Conservation (phyloP, 1,140 invertebrate genomes). For the Philotrypesis tridentata region DNA sequence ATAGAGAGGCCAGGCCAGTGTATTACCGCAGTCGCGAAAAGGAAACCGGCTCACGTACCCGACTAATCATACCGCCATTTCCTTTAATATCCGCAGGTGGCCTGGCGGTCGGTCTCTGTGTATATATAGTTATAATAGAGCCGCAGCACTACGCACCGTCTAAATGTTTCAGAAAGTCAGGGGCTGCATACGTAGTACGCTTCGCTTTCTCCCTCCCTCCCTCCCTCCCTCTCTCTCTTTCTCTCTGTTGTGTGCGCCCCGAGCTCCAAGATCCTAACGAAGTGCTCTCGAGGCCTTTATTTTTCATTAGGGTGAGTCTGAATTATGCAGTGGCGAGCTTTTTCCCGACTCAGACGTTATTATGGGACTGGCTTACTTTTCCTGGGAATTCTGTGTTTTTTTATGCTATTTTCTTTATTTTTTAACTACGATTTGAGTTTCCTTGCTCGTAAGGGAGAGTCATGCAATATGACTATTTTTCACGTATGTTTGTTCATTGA, state of each 20-base stretch:
- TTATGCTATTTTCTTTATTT: neutral
- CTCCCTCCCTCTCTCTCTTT: neutral
- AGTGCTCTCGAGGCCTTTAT: constrained; percentile 17
- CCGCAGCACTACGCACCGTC: constrained; percentile 39
- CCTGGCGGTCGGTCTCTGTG: constrained; percentile 32
- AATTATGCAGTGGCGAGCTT: constrained; percentile 9
- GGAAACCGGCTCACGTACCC: constrained; percentile 71
- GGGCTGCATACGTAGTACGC: neutral
- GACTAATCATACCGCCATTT: constrained; percentile 75
- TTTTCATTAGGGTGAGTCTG: constrained; percentile 26
- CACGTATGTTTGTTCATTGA: no score
- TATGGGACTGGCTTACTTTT: constrained; percentile 1
- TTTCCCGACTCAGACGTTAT: neutral
- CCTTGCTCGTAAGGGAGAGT: no score
- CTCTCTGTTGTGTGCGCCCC: neutral
- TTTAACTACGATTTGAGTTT: neutral
- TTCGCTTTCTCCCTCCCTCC: no score
- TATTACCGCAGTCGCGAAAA: constrained; percentile 54
- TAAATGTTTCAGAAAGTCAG: constrained; percentile 65
- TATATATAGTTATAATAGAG: neutral
- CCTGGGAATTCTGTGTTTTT: neutral
- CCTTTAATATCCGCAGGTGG: constrained; percentile 74
- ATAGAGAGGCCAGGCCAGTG: neutral
- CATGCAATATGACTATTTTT: no score
- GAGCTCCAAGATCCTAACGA: neutral